Evolutionary conservation across 2,888 invertebrate species (phyloP), one percentile per base, ranked within the genome.

Genomic region (Tyria jacobaeae): DNA sequence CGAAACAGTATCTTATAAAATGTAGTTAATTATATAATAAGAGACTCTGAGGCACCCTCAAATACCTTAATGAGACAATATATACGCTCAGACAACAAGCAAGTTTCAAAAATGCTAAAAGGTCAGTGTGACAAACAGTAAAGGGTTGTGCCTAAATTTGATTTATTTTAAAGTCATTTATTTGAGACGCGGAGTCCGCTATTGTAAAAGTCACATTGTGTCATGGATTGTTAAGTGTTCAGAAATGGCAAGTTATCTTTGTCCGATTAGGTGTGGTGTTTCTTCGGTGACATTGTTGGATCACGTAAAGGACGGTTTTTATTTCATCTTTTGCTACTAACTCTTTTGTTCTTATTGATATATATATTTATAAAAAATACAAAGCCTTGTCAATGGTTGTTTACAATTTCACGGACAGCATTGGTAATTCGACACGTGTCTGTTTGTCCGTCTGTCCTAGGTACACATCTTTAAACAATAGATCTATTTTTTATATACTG

Each of bases 381-480:
- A 10, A 47, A 35, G 24, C 27, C 31, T 24, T 37, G 47, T 49
- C n/a, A n/a, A 53, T 25, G 24, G 24, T 48, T n/a, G n/a, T n/a
- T n/a, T n/a, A n/a, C n/a, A n/a, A n/a, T n/a, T n/a, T n/a, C n/a
- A n/a, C n/a, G n/a, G n/a, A n/a, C n/a, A n/a, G n/a, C n/a, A n/a
- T n/a, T n/a, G n/a, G n/a, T n/a, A n/a, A n/a, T n/a, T n/a, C n/a
- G n/a, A n/a, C n/a, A n/a, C n/a, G n/a, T n/a, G n/a, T n/a, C n/a
- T n/a, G n/a, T n/a, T n/a, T n/a, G n/a, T n/a, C n/a, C 73, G 75
- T 77, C 74, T 77, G 72, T 74, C 71, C 79, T 75, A 78, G 75
- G 74, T n/a, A n/a, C n/a, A n/a, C 60, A 78, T 68, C 56, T 65
- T 71, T 84, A 78, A 84, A 90, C 88, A 89, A 90, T 83, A 74